Conservation (phyloP, 2,888 invertebrate species). For the Microplitis manilae region DNA sequence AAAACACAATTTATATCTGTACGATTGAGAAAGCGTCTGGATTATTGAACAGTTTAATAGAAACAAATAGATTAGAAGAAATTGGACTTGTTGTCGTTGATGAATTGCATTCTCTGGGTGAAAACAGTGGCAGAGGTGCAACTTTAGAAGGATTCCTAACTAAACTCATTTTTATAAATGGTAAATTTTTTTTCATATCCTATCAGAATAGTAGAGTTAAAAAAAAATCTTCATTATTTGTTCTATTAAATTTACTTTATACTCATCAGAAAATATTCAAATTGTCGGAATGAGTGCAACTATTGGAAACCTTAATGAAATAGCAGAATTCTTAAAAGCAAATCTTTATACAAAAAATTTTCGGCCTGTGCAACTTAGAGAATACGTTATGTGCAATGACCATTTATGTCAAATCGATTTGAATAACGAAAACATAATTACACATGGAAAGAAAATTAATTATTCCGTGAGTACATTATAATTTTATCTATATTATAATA, state of each 20-base stretch:
- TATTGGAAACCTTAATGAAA: conserved; percentile 89
- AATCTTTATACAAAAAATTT: conserved; percentile 88
- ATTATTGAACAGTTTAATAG: conserved; percentile 88
- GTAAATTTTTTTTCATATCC: conserved; percentile 69
- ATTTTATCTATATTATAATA: not conserved
- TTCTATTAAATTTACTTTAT: conserved; percentile 21
- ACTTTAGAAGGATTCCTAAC: conserved; percentile 87
- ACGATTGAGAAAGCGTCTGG: conserved; percentile 96
- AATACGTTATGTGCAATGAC: conserved; percentile 85
- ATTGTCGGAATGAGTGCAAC: conserved; percentile 98
- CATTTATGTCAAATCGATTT: conserved; percentile 76
- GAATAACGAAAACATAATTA: conserved; percentile 74
- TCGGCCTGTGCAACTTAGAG: conserved; percentile 88
- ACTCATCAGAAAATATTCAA: conserved; percentile 78
- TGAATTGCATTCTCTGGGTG: conserved; percentile 94
- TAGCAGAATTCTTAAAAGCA: conserved; percentile 86
- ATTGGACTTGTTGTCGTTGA: conserved; percentile 80
- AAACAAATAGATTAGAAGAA: conserved; percentile 78
- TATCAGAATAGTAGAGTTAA: conserved; percentile 9
- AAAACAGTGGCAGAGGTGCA: conserved; percentile 85
- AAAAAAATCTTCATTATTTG: not conserved
- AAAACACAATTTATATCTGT: conserved; percentile 88
- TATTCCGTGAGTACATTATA: conserved; percentile 70
- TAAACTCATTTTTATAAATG: conserved; percentile 81
- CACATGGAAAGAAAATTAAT: conserved; percentile 73